phyloP scores from a whole-genome alignment of 2,797 vertebrate species.

The Rhinatrema bivittatum region DNA sequence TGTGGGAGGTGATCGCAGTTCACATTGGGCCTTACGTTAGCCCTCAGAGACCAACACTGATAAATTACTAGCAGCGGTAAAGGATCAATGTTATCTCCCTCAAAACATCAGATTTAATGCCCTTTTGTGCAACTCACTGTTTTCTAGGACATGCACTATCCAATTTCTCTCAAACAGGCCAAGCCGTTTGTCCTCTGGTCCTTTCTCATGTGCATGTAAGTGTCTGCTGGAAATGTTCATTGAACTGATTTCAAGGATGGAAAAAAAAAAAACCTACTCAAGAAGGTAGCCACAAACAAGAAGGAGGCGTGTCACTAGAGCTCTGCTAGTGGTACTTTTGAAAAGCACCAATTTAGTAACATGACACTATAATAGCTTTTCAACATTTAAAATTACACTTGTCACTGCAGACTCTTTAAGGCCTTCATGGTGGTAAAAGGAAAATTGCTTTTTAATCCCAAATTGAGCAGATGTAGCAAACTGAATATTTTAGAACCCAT shows the following conservation, averaged over 20 bases:
- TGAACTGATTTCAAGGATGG: constrained; percentile 28
- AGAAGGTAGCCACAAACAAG: constrained; percentile 7
- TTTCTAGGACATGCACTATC: too few relatives aligned
- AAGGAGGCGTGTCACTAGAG: neutral
- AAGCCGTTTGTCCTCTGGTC: constrained; percentile 29
- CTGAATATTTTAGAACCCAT: too few relatives aligned
- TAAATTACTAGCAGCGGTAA: too few relatives aligned
- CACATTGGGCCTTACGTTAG: too few relatives aligned
- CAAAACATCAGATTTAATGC: too few relatives aligned
- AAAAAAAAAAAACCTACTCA: constrained; percentile 12
- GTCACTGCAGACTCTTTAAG: neutral
- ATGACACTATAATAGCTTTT: constrained; percentile 5
- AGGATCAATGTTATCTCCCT: too few relatives aligned
- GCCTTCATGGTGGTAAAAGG: neutral
- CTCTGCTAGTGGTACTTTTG: neutral
- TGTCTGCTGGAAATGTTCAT: constrained; percentile 16
- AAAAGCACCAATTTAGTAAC: constrained; percentile 4
- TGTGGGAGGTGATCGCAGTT: too few relatives aligned
- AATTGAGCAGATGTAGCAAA: neutral
- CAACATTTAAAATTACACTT: constrained; percentile 3
- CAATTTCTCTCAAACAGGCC: neutral
- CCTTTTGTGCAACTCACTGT: too few relatives aligned
- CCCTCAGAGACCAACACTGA: too few relatives aligned
- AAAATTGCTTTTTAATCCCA: constrained; percentile 4
- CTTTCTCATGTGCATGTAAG: constrained; percentile 29